Percentiles rank a stretch among this genome's conserved stretches.
Evolutionary conservation across 2,113 vertebrate species (phyloP).

Genomic region (Grallaria varia): DNA sequence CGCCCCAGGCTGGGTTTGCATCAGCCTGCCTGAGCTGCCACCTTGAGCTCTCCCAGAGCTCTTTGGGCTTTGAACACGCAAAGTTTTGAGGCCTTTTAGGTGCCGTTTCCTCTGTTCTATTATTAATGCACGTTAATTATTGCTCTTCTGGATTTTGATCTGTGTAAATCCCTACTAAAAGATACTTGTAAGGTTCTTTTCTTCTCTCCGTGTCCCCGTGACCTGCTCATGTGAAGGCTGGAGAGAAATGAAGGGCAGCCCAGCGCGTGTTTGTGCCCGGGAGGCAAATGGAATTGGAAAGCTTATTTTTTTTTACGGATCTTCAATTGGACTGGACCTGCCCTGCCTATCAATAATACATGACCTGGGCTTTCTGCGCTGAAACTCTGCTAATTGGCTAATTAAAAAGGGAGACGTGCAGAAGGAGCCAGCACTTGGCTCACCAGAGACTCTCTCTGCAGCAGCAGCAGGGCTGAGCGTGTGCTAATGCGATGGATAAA

Average conservation of each 20-base stretch:
- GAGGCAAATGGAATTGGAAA: conserved; percentile 64
- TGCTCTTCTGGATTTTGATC: neutral
- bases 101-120: neutral
- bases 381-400: conserved; percentile 91
- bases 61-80: neutral
- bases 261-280: neutral
- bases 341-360: conserved; percentile 92
- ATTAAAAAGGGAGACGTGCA: conserved; percentile 91
- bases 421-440: conserved; percentile 74
- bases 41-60: neutral
- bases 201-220: neutral
- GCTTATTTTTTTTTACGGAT: conserved; percentile 55
- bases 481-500: conserved; percentile 46
- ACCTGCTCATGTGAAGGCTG: neutral
- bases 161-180: neutral
- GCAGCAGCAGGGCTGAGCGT: conserved; percentile 67
- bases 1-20: neutral
- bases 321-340: conserved; percentile 68
- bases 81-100: neutral
- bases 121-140: neutral
- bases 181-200: neutral
- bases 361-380: conserved; percentile 80
- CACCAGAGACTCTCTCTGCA: conserved; percentile 75
- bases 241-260: neutral
- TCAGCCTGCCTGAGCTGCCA: neutral